These are phyloP conservation scores for Polia nebulosa DNA, from an alignment of 2,888 invertebrate genomes.

Conservation along the genomic window DNA sequence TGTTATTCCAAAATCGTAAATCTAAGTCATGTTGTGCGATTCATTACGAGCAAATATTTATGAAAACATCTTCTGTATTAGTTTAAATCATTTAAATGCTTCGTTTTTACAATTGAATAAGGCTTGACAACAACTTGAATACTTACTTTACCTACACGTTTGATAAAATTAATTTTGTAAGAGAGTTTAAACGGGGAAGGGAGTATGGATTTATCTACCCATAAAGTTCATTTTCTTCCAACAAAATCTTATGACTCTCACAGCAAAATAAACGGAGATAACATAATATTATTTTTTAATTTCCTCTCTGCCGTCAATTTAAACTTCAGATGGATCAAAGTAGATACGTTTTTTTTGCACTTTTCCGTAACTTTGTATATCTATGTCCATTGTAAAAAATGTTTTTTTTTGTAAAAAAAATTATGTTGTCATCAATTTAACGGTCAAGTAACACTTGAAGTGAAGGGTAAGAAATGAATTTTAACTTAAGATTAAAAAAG, in stretches of 20 bases:
- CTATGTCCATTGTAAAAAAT: no score
- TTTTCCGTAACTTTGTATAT: slow-evolving; percentile 4
- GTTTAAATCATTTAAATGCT: neutral
- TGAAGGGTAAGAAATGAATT: no score
- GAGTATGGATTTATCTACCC: neutral
- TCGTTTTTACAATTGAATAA: neutral
- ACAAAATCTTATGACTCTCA: slow-evolving; percentile 3
- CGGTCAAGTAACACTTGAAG: no score
- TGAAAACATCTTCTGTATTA: neutral
- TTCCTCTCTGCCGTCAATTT: slow-evolving; percentile 19
- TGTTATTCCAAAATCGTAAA: neutral
- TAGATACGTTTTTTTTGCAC: neutral
- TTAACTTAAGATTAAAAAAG: no score
- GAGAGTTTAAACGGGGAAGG: no score
- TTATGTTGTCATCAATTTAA: no score
- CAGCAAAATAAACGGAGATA: slow-evolving; percentile 18
- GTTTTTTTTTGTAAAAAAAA: no score
- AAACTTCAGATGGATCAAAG: neutral
- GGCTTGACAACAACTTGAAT: no score
- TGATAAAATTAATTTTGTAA: neutral
- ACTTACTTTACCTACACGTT: no score
- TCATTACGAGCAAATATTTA: neutral
- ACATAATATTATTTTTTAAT: slow-evolving; percentile 49
- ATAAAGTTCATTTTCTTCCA: slow-evolving; percentile 5
- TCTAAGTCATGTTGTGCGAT: neutral